Conservation (phyloP, 92 coral and sea anemone genomes). For the Zoanthus solanderi region DNA sequence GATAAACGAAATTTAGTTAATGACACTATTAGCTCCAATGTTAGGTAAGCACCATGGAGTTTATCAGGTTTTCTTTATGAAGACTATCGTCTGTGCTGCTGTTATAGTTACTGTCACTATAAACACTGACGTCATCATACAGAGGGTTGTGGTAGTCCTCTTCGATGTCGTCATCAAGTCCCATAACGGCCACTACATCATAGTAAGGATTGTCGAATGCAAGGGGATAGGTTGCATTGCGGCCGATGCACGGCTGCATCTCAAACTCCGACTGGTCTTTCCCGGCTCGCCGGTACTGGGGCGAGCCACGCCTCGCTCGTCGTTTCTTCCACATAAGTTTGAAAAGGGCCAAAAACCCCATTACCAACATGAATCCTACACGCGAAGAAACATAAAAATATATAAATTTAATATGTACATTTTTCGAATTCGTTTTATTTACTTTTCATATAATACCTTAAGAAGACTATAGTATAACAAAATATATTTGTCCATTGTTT, state of each 20-base stretch:
- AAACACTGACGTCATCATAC: slow-evolving; percentile 88
- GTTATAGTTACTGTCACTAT: slow-evolving; percentile 78
- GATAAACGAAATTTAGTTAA: neutral
- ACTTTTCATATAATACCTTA: too few species aligned
- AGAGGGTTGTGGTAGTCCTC: slow-evolving; percentile 93
- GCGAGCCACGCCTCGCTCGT: slow-evolving; percentile 58
- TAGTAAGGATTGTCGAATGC: slow-evolving; percentile 98
- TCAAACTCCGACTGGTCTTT: slow-evolving; percentile 93
- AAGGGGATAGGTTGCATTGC: slow-evolving; percentile 81
- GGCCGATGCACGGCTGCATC: slow-evolving; percentile 86
- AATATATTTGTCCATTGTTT: too few species aligned
- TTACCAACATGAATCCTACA: slow-evolving; percentile 71
- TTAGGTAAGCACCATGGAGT: slow-evolving; percentile 78
- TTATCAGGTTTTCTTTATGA: slow-evolving; percentile 71
- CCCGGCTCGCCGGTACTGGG: slow-evolving; percentile 65
- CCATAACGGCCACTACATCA: slow-evolving; percentile 98
- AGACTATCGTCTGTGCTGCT: slow-evolving; percentile 84
- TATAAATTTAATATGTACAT: too few species aligned
- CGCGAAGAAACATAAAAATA: too few species aligned
- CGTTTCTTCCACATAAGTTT: slow-evolving; percentile 79
- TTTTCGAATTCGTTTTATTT: too few species aligned
- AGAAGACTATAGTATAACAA: too few species aligned
- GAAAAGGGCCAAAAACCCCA: slow-evolving; percentile 69
- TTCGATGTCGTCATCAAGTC: slow-evolving; percentile 93
- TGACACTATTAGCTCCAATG: neutral